Conservation (phyloP, 2,888 invertebrate genomes). For the Synergus umbraculus region DNA sequence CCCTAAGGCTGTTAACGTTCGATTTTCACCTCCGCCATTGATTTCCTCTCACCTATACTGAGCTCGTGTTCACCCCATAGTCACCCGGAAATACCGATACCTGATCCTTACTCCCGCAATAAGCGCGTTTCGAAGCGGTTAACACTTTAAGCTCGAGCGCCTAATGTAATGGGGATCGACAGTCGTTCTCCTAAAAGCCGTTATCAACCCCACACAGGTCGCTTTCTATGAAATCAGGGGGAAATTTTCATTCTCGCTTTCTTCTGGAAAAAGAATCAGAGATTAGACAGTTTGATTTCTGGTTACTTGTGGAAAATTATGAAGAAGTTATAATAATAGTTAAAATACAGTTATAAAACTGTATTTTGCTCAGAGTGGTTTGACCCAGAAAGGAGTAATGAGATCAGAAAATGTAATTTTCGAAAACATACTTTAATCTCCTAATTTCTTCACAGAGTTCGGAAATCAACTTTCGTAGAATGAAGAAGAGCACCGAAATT, state of each 20-base stretch:
- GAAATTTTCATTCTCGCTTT: neutral
- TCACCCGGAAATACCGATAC: neutral
- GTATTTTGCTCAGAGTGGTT: neutral
- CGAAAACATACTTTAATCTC: neutral
- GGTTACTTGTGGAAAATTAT: neutral
- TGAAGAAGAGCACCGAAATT: neutral
- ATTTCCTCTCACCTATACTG: conserved; percentile 24
- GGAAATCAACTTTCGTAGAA: neutral
- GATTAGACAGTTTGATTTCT: conserved; percentile 11
- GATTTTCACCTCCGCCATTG: conserved; percentile 14
- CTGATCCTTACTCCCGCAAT: conserved; percentile 15
- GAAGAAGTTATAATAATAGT: too few relatives aligned
- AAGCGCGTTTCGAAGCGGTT: conserved; percentile 12
- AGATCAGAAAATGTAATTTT: neutral
- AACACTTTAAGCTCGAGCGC: conserved; percentile 28
- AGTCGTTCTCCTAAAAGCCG: conserved; percentile 27
- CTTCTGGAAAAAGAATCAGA: neutral
- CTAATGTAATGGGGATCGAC: conserved; percentile 32
- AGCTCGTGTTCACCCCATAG: neutral
- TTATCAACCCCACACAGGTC: neutral
- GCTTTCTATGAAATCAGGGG: neutral
- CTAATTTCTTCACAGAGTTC: neutral
- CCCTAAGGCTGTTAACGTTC: conserved; percentile 10
- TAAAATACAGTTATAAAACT: neutral
- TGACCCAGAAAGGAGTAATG: neutral